Evolutionary conservation across 2,113 vertebrate genomes (phyloP), one percentile per base, ranked within the genome.

Genomic region (Rhizomys pruinosus): DNA sequence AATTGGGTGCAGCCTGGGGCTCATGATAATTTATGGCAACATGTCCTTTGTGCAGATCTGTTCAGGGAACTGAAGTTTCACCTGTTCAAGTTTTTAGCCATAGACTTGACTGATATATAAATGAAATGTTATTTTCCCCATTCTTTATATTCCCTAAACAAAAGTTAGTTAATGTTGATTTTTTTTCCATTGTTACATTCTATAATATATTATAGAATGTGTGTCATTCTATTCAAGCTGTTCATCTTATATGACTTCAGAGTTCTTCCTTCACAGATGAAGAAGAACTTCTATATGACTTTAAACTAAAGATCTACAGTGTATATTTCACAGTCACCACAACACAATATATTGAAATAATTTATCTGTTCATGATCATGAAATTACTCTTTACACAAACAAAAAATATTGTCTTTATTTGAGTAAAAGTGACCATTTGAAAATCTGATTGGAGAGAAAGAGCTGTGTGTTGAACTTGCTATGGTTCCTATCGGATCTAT

Each of bases 381-480:
- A 84, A 80, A 72, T 71, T 76, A 9, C 2, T 55, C 6, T 87
- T 76, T 69, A 91, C 84, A 25, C 12, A 73, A 17, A 7, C 12
- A 3, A 90, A 84, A 68, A 1, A 84, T 87, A 39, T 55, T 5
- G 1, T 78, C 23, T 55, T 55, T n/a, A 23, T 73, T 6, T 74
- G 23, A 85, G 77, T 89, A 39, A 89, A 89, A 69, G 7, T 79
- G 72, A 81, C 63, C n/a, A 57, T 91, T 89, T 87, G 72, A 89
- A 94, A 94, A 96, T 88, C 63, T 47, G 52, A 37, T 71, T 90
- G 34, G 22, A 63, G 44, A 81, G 71, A 59, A 42, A n/a, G 32
- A 80, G 29, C 9, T 71, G 69, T 55, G 22, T n/a, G 39, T 68
- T n/a, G 61, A 93, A 86, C 61, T 72, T 44, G 44, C 13, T 57